Conservation (phyloP, 2,797 vertebrate genomes). For the Mormyrus proboscirostris region DNA sequence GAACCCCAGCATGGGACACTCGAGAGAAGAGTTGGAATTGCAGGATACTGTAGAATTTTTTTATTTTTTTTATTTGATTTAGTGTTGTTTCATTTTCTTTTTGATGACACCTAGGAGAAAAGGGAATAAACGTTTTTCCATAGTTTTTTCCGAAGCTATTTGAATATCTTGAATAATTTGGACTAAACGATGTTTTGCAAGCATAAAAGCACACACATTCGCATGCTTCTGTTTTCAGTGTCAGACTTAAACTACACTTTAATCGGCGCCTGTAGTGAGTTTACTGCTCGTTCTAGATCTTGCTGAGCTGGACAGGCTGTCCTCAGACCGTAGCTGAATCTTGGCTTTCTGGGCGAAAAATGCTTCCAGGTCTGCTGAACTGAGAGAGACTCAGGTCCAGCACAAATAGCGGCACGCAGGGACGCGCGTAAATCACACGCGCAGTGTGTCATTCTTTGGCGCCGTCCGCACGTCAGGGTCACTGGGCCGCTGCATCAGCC, state of each 20-base stretch:
- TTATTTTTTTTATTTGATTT: constrained; percentile 27
- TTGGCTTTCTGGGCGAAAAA: not conserved
- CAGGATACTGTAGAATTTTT: constrained; percentile 37
- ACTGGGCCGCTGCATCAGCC: not conserved
- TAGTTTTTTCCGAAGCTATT: constrained; percentile 21
- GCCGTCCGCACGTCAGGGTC: not conserved
- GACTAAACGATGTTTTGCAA: not conserved
- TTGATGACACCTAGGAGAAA: constrained; percentile 23
- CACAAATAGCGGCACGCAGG: not conserved
- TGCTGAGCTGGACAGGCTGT: not conserved
- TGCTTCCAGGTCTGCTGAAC: not conserved
- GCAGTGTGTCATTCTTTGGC: not conserved
- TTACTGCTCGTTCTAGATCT: not conserved
- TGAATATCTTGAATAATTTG: not conserved
- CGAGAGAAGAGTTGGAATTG: constrained; percentile 22
- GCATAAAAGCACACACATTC: not conserved
- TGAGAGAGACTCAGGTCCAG: not conserved
- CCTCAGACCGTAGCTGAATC: not conserved
- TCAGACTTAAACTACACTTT: not conserved
- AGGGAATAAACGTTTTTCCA: constrained; percentile 53
- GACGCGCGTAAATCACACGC: not conserved
- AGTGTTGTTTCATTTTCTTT: constrained; percentile 25
- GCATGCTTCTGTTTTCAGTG: not conserved
- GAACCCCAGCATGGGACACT: not conserved
- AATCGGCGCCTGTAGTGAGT: not conserved